Conservation (phyloP, 2,113 vertebrate species). For the Carettochelys insculpta region DNA sequence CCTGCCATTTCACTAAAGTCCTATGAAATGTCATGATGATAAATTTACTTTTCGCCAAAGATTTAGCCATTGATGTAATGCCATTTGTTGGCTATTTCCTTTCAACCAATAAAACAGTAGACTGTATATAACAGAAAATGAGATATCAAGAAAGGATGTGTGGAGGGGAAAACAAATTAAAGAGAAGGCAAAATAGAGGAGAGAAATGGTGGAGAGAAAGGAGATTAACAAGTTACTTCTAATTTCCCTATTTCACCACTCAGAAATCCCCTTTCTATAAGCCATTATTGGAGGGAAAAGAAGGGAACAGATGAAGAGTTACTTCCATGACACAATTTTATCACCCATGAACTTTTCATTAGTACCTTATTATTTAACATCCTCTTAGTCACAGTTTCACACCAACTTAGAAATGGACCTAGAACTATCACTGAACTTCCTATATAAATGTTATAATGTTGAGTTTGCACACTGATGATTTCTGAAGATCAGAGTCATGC, state of each 20-base stretch:
- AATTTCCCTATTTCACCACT: background rate
- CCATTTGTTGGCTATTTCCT: background rate
- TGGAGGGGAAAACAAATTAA: background rate
- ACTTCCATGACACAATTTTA: background rate
- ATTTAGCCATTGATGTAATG: background rate
- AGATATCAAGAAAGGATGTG: background rate
- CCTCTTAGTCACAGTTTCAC: background rate
- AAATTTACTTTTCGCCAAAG: background rate
- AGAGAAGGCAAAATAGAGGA: background rate
- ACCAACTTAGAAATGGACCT: background rate
- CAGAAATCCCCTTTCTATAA: too few species aligned
- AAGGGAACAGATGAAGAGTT: background rate
- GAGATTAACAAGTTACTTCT: background rate
- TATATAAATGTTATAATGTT: background rate
- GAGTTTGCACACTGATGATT: background rate
- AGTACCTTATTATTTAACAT: background rate
- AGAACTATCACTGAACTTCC: background rate
- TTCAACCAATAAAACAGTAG: background rate
- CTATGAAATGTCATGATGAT: background rate
- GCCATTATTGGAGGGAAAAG: background rate
- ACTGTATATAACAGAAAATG: background rate
- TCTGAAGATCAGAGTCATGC: background rate
- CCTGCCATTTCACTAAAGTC: background rate
- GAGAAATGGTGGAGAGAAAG: background rate
- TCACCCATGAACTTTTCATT: background rate